phyloP scores from a whole-genome alignment of 92 coral and sea anemone species.

The Porites lobata region DNA sequence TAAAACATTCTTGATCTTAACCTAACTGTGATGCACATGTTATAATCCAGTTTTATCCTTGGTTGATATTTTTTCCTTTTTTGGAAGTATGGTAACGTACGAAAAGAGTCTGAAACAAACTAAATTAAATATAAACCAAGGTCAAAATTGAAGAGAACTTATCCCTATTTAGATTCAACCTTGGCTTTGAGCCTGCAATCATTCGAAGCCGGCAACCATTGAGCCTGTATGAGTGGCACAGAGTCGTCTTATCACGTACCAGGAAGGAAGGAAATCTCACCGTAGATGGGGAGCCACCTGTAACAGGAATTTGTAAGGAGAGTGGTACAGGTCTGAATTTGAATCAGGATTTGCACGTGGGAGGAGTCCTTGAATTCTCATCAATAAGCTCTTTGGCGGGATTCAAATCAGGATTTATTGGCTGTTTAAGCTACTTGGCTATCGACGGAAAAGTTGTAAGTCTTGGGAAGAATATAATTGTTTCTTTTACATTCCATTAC shows the following conservation, averaged over 20 bases:
- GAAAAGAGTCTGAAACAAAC: too few species aligned
- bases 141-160: not conserved
- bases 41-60: too few species aligned
- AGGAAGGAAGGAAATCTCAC: slow-evolving; percentile 74
- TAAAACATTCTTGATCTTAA: too few species aligned
- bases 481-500: too few species aligned
- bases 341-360: slow-evolving; percentile 72
- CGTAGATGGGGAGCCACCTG: slow-evolving; percentile 56
- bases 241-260: slow-evolving; percentile 72
- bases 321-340: slow-evolving; percentile 65
- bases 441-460: slow-evolving; percentile 57
- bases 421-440: slow-evolving; percentile 79
- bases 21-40: too few species aligned
- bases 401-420: slow-evolving; percentile 74
- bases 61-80: too few species aligned
- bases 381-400: slow-evolving; percentile 75
- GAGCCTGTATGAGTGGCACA: slow-evolving; percentile 75
- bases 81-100: too few species aligned
- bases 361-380: slow-evolving; percentile 82
- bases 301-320: slow-evolving; percentile 79
- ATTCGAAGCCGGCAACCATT: slow-evolving; percentile 79
- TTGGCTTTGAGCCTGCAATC: slow-evolving; percentile 85
- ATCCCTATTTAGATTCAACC: slow-evolving; percentile 59
- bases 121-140: too few species aligned
- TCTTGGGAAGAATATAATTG: slow-evolving; percentile 52